Conservation (phyloP, 2,113 vertebrate species). For the Mustelus asterias region DNA sequence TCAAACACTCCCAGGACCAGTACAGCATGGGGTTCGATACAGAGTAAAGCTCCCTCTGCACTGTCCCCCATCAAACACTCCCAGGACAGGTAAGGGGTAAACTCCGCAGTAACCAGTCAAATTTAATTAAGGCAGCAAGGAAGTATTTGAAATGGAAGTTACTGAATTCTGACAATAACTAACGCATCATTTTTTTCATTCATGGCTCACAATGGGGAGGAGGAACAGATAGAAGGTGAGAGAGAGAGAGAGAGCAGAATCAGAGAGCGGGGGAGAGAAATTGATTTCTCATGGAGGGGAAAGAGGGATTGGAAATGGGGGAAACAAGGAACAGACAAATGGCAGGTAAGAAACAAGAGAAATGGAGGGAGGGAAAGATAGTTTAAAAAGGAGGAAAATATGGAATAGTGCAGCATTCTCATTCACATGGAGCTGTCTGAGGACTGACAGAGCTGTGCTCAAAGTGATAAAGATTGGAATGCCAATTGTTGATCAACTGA, state of each 20-base stretch:
- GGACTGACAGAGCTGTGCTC: background rate
- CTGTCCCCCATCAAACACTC: background rate
- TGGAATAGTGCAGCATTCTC: background rate
- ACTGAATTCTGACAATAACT: background rate
- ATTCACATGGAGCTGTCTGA: too few relatives aligned
- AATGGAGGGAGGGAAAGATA: background rate
- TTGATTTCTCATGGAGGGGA: background rate
- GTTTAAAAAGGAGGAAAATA: background rate
- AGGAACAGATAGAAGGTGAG: background rate
- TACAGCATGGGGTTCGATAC: too few relatives aligned
- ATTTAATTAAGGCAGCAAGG: background rate
- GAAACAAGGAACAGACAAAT: background rate
- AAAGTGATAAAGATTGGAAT: background rate
- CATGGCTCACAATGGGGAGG: background rate
- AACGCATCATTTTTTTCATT: background rate
- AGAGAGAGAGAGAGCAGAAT: background rate
- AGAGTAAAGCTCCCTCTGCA: background rate
- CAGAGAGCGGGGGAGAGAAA: background rate
- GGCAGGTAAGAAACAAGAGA: background rate
- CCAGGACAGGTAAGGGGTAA: background rate
- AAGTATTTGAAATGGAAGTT: background rate
- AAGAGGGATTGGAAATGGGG: background rate
- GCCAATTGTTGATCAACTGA: background rate
- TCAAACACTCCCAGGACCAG: too few relatives aligned
- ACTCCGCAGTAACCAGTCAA: background rate